Percentiles rank a stretch among this genome's conserved stretches.
These are phyloP conservation scores for Cinclus mexicanus DNA, from an alignment of 2,113 vertebrate genomes.

Conservation along the genomic window DNA sequence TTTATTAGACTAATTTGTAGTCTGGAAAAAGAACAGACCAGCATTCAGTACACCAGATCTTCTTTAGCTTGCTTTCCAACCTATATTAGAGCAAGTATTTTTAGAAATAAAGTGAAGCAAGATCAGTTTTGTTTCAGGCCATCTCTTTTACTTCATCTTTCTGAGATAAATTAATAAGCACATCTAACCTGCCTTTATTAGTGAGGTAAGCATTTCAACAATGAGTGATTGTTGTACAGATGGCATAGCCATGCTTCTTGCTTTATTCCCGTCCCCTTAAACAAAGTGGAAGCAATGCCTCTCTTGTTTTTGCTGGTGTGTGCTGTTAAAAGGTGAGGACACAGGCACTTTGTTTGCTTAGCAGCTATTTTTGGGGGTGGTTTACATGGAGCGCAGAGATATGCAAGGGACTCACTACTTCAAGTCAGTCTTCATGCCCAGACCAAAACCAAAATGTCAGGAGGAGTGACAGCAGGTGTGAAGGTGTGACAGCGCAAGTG, in stretches of 20 bases:
- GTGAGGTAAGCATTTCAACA: not conserved
- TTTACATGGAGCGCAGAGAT: not conserved
- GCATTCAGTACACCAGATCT: not conserved
- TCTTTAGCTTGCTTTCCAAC: not conserved
- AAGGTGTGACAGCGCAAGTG: not conserved
- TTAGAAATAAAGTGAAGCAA: not conserved
- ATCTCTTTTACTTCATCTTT: not conserved
- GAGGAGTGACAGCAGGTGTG: not conserved
- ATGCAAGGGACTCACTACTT: not conserved
- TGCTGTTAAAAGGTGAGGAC: not conserved
- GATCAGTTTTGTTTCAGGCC: not conserved
- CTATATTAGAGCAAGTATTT: not conserved
- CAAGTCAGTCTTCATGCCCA: not conserved
- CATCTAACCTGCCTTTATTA: not conserved
- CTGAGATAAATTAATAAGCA: not conserved
- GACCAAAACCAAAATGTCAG: not conserved
- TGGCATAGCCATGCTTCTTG: not conserved
- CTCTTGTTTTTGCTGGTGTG: not conserved
- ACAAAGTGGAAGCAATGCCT: not conserved
- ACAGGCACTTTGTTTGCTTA: accelerated
- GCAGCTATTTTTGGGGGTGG: accelerated
- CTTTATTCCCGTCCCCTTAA: not conserved
- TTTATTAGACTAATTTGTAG: not conserved
- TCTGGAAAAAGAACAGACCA: not conserved
- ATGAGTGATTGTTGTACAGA: not conserved